These are phyloP conservation scores for Danio tinwini DNA, from an alignment of 2,797 vertebrate species.

Conservation along the genomic window DNA sequence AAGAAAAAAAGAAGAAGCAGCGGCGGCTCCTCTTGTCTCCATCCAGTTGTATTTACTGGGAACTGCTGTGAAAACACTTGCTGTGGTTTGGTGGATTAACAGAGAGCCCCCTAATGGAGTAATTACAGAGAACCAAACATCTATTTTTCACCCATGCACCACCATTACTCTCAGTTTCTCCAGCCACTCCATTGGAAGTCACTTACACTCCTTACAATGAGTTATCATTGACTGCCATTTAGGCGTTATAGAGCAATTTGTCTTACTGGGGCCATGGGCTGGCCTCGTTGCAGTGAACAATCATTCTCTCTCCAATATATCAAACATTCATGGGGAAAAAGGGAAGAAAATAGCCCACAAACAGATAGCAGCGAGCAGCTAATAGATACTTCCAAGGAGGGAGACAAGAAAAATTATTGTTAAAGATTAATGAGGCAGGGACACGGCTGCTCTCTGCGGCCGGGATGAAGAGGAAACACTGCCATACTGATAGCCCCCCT, in stretches of 20 bases:
- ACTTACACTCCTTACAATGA: constrained; percentile 96
- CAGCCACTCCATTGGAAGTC: constrained; percentile 93
- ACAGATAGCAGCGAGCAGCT: constrained; percentile 80
- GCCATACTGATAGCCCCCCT: constrained; percentile 52
- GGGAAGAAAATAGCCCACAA: constrained; percentile 79
- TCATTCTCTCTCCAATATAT: constrained; percentile 93
- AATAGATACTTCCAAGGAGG: constrained; percentile 81
- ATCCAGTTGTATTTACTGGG: constrained; percentile 74
- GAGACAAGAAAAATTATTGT: constrained; percentile 82
- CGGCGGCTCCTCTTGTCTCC: constrained; percentile 69
- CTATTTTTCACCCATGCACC: constrained; percentile 90
- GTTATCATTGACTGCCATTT: constrained; percentile 99
- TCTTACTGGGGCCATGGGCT: constrained; percentile 92
- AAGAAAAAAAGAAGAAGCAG: constrained; percentile 34
- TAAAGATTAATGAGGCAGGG: constrained; percentile 75
- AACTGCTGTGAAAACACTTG: constrained; percentile 78
- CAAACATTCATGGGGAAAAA: constrained; percentile 88
- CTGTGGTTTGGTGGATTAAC: constrained; percentile 82
- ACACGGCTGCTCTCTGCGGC: constrained; percentile 62
- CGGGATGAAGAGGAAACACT: constrained; percentile 51
- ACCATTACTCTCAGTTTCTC: constrained; percentile 91
- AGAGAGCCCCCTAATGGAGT: constrained; percentile 86
- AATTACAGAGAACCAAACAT: constrained; percentile 87
- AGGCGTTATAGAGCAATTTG: constrained; percentile 92
- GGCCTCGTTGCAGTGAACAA: constrained; percentile 91